Evolutionary conservation across 2,888 invertebrate species (phyloP).

Genomic region (Drosophila buzzatii): DNA sequence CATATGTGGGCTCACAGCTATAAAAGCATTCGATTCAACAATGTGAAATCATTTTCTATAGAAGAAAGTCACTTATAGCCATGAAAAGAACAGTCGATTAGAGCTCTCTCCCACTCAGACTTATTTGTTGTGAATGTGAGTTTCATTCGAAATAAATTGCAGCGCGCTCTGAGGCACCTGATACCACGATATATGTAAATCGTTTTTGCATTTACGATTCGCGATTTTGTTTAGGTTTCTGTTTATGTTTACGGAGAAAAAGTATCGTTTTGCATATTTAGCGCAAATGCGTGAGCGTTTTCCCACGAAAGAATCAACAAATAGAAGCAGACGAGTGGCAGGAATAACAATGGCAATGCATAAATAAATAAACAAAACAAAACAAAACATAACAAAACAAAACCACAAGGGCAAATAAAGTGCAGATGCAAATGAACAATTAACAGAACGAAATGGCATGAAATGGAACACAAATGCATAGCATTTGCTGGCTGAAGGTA

Average conservation of each 20-base stretch:
- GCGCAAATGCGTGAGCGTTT: constrained; percentile 27
- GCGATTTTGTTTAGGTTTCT: constrained; percentile 16
- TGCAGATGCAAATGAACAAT: constrained; percentile 46
- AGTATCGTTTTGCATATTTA: constrained; percentile 30
- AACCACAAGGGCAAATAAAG: constrained; percentile 25
- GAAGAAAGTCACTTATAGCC: not conserved
- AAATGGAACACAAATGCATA: not conserved
- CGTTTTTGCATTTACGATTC: constrained; percentile 3
- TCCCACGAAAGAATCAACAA: constrained; percentile 14
- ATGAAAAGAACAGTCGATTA: not conserved
- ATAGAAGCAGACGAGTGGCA: not conserved
- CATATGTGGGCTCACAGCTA: not conserved
- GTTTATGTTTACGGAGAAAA: constrained; percentile 22
- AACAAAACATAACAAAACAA: not conserved
- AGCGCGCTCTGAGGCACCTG: constrained; percentile 1
- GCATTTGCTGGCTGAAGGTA: not conserved
- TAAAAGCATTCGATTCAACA: not conserved
- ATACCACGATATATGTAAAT: not conserved
- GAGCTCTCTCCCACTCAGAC: not conserved
- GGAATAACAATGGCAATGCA: constrained; percentile 4
- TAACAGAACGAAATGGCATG: constrained; percentile 13
- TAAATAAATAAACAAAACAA: constrained; percentile 7
- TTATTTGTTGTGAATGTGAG: too few relatives aligned
- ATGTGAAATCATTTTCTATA: constrained; percentile 1
- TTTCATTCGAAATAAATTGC: not conserved